A percentile compares a stretch with the other conserved stretches of the same genome.
phyloP scores from a whole-genome alignment of 1,140 invertebrate genomes.

The Bilobella aurantiaca region DNA sequence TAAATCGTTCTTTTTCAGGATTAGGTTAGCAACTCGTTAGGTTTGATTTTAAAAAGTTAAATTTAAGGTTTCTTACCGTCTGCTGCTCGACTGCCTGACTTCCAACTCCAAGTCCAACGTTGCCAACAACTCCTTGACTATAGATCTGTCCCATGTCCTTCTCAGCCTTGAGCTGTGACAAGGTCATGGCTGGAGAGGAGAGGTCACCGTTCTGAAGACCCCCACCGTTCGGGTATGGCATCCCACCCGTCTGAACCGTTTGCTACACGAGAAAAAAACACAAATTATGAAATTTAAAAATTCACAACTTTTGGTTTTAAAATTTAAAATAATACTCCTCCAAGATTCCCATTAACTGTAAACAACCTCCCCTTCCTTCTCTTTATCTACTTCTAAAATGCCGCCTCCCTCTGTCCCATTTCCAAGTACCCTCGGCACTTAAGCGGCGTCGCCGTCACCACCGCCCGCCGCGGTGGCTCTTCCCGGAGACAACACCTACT shows the following conservation, averaged over 20 bases:
- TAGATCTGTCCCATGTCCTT: conserved; percentile 27
- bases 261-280: conserved; percentile 56
- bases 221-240: conserved; percentile 27
- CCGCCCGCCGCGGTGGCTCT: no score
- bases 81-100: conserved; percentile 34
- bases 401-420: no score
- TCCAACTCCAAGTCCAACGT: background rate
- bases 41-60: no score
- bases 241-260: conserved; percentile 80
- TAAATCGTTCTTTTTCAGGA: no score
- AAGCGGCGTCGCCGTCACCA: no score
- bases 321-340: background rate
- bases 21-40: no score
- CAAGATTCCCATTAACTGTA: background rate
- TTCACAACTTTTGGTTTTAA: background rate
- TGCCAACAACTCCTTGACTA: conserved; percentile 9
- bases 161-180: conserved; percentile 30
- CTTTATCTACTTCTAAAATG: no score
- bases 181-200: conserved; percentile 21
- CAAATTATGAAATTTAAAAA: background rate
- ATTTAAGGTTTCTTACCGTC: conserved; percentile 33
- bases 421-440: no score
- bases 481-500: no score
- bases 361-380: no score
- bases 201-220: conserved; percentile 30